These are phyloP conservation scores for Oophaga sylvatica DNA, from an alignment of 2,797 vertebrate species.

Conservation along the genomic window DNA sequence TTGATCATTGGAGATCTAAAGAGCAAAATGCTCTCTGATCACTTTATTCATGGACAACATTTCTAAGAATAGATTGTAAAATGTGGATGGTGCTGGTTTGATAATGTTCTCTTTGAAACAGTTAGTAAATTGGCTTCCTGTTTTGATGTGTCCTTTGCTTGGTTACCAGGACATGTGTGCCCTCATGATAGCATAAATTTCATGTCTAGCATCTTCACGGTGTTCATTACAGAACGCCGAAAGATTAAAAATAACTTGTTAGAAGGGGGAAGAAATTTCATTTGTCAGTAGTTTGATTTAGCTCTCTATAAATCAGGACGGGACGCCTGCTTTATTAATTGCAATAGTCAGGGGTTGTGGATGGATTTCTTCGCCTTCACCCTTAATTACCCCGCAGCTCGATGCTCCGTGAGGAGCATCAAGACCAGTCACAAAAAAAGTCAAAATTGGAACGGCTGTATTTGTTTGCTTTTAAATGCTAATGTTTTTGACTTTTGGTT, in stretches of 20 bases:
- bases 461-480: conserved; percentile 41
- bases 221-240: conserved; percentile 60
- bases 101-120: not conserved
- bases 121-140: conserved; percentile 14
- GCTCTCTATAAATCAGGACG: conserved; percentile 62
- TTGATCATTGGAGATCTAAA: too few species aligned
- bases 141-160: conserved; percentile 27
- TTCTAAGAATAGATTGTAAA: too few species aligned
- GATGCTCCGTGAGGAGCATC: conserved; percentile 57
- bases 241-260: conserved; percentile 63
- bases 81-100: not conserved
- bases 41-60: too few species aligned
- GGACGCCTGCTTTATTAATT: conserved; percentile 60
- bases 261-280: conserved; percentile 61
- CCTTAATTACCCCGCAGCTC: conserved; percentile 61
- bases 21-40: too few species aligned
- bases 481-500: conserved; percentile 25
- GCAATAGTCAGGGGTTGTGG: conserved; percentile 61
- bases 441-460: conserved; percentile 48
- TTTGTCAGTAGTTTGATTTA: conserved; percentile 62
- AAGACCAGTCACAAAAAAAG: conserved; percentile 37
- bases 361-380: conserved; percentile 62
- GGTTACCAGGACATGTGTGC: conserved; percentile 35
- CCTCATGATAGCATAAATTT: conserved; percentile 51
- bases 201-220: conserved; percentile 53